Evolutionary conservation across 64 coral and sea anemone species (phyloP), one percentile per base, ranked within the genome.

Genomic region (Catalaphyllia jardinei): DNA sequence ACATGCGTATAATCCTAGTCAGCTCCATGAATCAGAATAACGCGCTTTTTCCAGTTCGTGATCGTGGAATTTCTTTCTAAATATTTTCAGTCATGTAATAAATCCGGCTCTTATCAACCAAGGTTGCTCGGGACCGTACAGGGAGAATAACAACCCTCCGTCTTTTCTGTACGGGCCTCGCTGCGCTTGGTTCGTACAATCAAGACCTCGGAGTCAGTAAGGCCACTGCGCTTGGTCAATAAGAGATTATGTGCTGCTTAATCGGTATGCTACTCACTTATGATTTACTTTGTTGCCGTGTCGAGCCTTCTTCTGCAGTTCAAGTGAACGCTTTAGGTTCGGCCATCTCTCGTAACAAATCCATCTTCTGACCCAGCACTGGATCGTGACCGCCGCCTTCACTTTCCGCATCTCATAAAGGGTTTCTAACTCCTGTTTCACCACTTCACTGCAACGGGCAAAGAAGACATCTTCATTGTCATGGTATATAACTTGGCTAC

Each of bases 401-500:
- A 55, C 10, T 57, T 91, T 63, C 28, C 84, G 60, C 20, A 60
- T 63, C 46, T 78, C 84, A 33, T 73, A 27, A 31, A 67, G 77
- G 57, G n/a, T 35, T 11, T 91, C 93, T 20, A 94, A 71, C 59
- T 94, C 93, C 72, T 94, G 93, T 76, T 90, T 81, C 19, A 94
- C 83, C 10, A 91, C 39, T 72, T 94, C 93, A 91, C 93, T 94
- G 57, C 49, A 39, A 51, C 16, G 52, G 24, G 15, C 10, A 8
- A 54, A 46, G 31, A n/a, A 0, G 10, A 24, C 16, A 69, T 38
- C 29, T 35, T 15, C 6, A 76, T 20, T 38, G 17, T 39, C 35
- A 33, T 4, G 28, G 20, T 73, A 0, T 31, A 30, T 13, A 30
- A 25, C 15, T 57, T 16, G 54, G 15, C 10, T 57, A 12, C 15